phyloP scores from a whole-genome alignment of 2,113 vertebrate genomes.

The Arenaria interpres region DNA sequence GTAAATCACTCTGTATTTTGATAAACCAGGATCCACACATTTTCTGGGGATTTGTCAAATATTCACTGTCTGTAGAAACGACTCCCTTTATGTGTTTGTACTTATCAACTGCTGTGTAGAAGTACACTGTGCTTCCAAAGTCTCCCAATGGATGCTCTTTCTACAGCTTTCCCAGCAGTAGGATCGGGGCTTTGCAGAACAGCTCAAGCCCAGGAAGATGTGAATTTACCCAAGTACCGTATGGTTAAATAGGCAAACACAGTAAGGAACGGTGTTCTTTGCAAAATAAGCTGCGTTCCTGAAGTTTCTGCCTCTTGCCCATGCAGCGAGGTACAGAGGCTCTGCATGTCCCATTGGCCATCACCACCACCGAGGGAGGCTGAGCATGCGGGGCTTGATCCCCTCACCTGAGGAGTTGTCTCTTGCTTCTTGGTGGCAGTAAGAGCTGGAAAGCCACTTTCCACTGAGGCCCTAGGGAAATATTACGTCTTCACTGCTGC shows the following conservation, averaged over 20 bases:
- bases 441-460: background rate
- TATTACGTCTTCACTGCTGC: background rate
- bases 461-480: background rate
- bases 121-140: background rate
- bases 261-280: background rate
- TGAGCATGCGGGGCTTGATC: rapidly evolving
- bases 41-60: background rate
- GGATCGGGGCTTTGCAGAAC: background rate
- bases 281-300: background rate
- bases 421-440: rapidly evolving
- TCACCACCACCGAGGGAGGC: rapidly evolving
- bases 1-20: background rate
- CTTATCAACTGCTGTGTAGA: background rate
- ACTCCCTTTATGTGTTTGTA: background rate
- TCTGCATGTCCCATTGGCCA: background rate
- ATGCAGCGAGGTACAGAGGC: rapidly evolving
- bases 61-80: background rate
- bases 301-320: background rate
- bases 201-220: background rate
- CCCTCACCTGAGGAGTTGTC: background rate
- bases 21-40: background rate
- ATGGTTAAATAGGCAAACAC: background rate
- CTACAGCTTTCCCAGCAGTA: background rate
- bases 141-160: background rate
- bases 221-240: background rate